phyloP scores from a whole-genome alignment of 2,888 invertebrate genomes.

The Cosmia trapezina region DNA sequence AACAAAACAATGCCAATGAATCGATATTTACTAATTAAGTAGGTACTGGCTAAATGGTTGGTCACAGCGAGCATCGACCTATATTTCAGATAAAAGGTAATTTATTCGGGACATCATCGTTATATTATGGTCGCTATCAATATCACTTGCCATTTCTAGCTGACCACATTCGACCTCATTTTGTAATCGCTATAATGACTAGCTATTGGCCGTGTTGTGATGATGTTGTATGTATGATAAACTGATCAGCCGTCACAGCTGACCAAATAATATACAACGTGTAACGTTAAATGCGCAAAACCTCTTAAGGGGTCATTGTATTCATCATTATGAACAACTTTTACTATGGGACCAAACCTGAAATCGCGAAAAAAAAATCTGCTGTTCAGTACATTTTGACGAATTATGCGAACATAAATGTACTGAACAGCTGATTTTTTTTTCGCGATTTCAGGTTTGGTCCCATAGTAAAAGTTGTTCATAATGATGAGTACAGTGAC shows the following conservation, averaged over 20 bases:
- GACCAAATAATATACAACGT: too few species aligned
- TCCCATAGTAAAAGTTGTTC: too few species aligned
- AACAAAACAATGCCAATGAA: background rate
- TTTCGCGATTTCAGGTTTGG: too few species aligned
- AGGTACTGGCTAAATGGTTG: background rate
- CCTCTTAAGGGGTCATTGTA: too few species aligned
- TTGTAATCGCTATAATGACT: constrained; percentile 52
- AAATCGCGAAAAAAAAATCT: too few species aligned
- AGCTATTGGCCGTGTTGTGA: constrained; percentile 7
- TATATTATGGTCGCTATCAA: constrained; percentile 30
- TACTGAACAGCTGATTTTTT: too few species aligned
- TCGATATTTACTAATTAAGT: constrained; percentile 23
- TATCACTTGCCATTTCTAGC: constrained; percentile 46
- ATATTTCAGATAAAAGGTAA: constrained; percentile 49
- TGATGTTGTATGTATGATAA: constrained; percentile 12
- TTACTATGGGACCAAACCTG: too few species aligned
- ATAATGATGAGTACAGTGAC: too few species aligned
- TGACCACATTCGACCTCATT: constrained; percentile 58
- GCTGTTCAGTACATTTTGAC: too few species aligned
- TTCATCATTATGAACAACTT: too few species aligned
- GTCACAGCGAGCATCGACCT: constrained; percentile 31
- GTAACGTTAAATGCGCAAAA: too few species aligned
- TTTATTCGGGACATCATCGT: constrained; percentile 40
- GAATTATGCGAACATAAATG: too few species aligned
- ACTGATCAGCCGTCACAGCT: background rate